phyloP scores from a whole-genome alignment of 1,140 invertebrate species.

The Eurytemora carolleeae region DNA sequence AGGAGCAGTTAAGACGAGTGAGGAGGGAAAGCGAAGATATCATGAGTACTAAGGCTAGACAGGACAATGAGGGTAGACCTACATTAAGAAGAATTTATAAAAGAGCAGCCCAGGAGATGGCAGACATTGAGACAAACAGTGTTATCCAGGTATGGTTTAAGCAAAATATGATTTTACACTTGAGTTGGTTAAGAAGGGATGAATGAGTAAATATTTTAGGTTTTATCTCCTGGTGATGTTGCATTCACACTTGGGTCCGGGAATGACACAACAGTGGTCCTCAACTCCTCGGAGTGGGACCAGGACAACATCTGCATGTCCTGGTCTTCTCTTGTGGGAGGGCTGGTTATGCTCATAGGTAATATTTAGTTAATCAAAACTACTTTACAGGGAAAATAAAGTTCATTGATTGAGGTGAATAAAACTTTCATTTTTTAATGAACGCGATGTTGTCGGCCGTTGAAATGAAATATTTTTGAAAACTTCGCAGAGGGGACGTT shows the following conservation, averaged over 20 bases:
- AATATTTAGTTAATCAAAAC: too few relatives aligned
- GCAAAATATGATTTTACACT: too few relatives aligned
- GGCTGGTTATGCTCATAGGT: neutral
- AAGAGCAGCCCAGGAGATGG: neutral
- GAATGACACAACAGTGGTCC: neutral
- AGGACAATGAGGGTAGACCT: neutral
- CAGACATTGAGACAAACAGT: neutral
- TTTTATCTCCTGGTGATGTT: neutral
- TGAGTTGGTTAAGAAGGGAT: too few relatives aligned
- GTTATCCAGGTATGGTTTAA: neutral
- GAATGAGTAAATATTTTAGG: too few relatives aligned
- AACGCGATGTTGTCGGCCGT: too few relatives aligned
- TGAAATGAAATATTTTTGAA: too few relatives aligned
- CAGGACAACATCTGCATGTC: neutral
- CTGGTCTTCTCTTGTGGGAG: neutral
- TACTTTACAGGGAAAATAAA: too few relatives aligned
- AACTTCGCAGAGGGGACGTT: too few relatives aligned
- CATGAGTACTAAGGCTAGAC: neutral
- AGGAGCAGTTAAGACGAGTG: too few relatives aligned
- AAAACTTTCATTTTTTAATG: too few relatives aligned
- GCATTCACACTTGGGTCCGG: neutral
- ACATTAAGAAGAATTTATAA: neutral
- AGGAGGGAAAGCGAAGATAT: too few relatives aligned
- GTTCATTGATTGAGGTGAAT: too few relatives aligned
- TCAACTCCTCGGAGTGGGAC: neutral